Conservation (phyloP, 2,888 invertebrate genomes). For the Cecidostiba fungosa region DNA sequence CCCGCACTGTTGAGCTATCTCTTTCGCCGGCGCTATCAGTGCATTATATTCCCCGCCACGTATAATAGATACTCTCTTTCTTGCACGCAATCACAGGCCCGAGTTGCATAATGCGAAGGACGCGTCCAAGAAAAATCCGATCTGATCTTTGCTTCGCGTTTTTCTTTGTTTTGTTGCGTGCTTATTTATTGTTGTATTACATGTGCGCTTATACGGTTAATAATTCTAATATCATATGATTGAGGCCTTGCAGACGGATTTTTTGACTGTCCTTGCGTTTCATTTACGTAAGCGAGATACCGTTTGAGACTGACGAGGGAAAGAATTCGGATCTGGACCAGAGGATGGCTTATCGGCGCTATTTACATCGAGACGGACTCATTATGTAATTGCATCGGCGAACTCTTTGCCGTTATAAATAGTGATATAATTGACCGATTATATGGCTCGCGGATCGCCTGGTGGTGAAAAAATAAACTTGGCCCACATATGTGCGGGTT, state of each 20-base stretch:
- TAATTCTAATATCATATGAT: no score
- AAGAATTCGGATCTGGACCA: constrained; percentile 17
- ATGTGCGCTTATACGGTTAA: no score
- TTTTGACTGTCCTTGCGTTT: constrained; percentile 1
- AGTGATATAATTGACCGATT: background rate
- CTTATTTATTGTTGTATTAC: background rate
- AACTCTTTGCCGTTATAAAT: background rate
- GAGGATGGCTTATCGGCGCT: constrained; percentile 35
- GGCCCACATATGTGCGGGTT: background rate
- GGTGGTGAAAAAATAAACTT: background rate
- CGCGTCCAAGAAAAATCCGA: constrained; percentile 2
- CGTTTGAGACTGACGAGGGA: background rate
- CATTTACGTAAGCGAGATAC: constrained; percentile 2
- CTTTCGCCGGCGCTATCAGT: constrained; percentile 2
- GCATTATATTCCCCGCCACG: constrained; percentile 21
- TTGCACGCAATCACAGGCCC: constrained; percentile 36
- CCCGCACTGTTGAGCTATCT: background rate
- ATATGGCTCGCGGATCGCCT: background rate
- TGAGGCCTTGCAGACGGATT: background rate
- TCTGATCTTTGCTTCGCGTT: background rate
- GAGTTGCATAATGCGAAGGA: constrained; percentile 58
- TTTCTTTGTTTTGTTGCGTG: background rate
- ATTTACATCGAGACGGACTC: constrained; percentile 3
- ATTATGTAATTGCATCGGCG: constrained; percentile 11
- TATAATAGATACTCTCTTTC: background rate